Evolutionary conservation across 2,797 vertebrate species (phyloP).

Genomic region (Tinamus major): DNA sequence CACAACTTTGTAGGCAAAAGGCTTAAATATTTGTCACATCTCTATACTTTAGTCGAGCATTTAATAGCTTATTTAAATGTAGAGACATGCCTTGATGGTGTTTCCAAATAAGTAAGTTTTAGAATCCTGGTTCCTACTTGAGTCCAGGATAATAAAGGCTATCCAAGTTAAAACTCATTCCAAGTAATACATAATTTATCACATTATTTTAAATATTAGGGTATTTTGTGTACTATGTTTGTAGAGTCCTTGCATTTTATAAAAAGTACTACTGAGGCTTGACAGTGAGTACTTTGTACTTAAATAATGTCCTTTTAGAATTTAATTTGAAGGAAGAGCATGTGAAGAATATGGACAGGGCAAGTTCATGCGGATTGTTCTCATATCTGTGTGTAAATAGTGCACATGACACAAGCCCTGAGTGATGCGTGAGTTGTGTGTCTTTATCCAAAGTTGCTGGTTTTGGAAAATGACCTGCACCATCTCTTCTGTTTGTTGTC

Average conservation of each 20-base stretch:
- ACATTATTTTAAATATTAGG: not conserved
- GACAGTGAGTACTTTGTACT: not conserved
- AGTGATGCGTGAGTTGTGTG: rapidly evolving
- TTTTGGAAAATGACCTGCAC: not conserved
- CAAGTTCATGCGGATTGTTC: rapidly evolving
- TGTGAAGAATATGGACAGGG: not conserved
- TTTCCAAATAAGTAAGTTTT: not conserved
- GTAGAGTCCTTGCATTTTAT: not conserved
- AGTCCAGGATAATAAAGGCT: not conserved
- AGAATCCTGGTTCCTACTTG: not conserved
- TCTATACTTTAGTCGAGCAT: rapidly evolving
- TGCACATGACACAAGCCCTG: not conserved
- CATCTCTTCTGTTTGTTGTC: not conserved
- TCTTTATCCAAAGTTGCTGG: not conserved
- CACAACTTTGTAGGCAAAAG: rapidly evolving
- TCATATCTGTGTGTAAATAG: not conserved
- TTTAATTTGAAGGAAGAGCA: not conserved
- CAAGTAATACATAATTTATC: rapidly evolving
- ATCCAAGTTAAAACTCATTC: not conserved
- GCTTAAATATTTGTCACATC: rapidly evolving
- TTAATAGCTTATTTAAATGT: not conserved
- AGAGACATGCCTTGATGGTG: not conserved
- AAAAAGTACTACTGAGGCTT: not conserved
- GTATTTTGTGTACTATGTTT: not conserved
- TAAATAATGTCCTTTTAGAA: not conserved